These are phyloP conservation scores for Eleutherodactylus coqui DNA, from an alignment of 2,797 vertebrate genomes.

Conservation along the genomic window DNA sequence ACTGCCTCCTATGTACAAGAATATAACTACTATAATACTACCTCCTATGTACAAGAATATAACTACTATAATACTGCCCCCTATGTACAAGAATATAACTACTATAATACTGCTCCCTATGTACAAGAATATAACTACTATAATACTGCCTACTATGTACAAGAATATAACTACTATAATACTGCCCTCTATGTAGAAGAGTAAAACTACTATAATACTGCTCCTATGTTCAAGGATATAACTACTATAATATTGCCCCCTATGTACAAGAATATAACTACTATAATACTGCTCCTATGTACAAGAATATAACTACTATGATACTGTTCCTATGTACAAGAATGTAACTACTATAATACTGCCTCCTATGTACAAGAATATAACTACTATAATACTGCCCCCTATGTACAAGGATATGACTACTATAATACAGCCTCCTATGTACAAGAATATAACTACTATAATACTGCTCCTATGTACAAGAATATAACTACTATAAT, in stretches of 20 bases:
- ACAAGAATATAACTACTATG: not conserved
- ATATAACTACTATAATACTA: too few relatives aligned
- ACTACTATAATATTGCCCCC: too few relatives aligned
- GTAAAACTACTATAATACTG: not conserved
- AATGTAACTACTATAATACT: slow-evolving; percentile 3
- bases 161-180: too few relatives aligned
- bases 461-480: not conserved
- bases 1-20: not conserved
- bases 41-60: not conserved
- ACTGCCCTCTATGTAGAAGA: too few relatives aligned
- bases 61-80: not conserved
- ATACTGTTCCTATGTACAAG: not conserved
- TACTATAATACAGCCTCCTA: not conserved
- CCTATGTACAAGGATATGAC: not conserved
- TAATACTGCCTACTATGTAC: not conserved
- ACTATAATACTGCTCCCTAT: too few relatives aligned
- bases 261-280: not conserved
- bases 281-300: not conserved
- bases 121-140: not conserved
- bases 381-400: not conserved
- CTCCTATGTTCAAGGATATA: not conserved
- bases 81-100: not conserved
- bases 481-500: slow-evolving; percentile 4
- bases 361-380: not conserved
- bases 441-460: slow-evolving; percentile 1